A percentile compares a stretch with the other conserved stretches of the same genome.
Evolutionary conservation across 2,888 invertebrate genomes (phyloP).

Genomic region (Nomada lathburiana): DNA sequence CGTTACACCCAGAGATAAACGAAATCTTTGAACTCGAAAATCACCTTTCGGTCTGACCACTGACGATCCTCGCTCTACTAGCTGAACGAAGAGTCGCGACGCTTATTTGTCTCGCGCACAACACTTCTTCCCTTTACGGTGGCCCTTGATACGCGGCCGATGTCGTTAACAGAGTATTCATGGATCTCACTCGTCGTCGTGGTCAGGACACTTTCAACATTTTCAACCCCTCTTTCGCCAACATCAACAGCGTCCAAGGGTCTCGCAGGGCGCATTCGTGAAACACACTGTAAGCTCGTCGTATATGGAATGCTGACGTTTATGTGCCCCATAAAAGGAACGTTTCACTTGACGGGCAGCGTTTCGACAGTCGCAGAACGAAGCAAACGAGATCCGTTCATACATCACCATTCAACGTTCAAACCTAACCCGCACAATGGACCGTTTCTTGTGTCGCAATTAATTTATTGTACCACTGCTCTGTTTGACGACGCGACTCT

Average conservation of each 20-base stretch:
- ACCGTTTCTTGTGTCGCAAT: neutral
- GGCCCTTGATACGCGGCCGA: slow-evolving; percentile 4
- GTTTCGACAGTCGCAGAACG: neutral
- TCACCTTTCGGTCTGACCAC: neutral
- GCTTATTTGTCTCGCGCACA: neutral
- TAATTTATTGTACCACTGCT: slow-evolving; percentile 14
- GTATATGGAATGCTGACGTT: slow-evolving; percentile 56
- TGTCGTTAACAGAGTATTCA: slow-evolving; percentile 36
- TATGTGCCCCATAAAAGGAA: slow-evolving; percentile 11
- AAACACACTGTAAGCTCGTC: slow-evolving; percentile 60
- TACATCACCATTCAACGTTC: neutral
- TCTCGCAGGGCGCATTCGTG: slow-evolving; percentile 25
- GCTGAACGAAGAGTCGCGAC: neutral
- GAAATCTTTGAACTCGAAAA: neutral
- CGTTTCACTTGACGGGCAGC: neutral
- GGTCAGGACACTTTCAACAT: neutral
- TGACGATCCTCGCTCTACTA: neutral
- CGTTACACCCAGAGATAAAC: neutral
- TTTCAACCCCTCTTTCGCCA: slow-evolving; percentile 16
- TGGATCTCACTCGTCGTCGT: slow-evolving; percentile 4
- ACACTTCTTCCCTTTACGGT: neutral
- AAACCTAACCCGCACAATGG: neutral
- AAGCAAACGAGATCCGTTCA: slow-evolving; percentile 19
- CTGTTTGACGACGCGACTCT: no score
- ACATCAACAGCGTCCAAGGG: neutral